A percentile compares a stretch with the other conserved stretches of the same genome.
Evolutionary conservation across 2,888 invertebrate genomes (phyloP).

Genomic region (Drosophila hamatofila): DNA sequence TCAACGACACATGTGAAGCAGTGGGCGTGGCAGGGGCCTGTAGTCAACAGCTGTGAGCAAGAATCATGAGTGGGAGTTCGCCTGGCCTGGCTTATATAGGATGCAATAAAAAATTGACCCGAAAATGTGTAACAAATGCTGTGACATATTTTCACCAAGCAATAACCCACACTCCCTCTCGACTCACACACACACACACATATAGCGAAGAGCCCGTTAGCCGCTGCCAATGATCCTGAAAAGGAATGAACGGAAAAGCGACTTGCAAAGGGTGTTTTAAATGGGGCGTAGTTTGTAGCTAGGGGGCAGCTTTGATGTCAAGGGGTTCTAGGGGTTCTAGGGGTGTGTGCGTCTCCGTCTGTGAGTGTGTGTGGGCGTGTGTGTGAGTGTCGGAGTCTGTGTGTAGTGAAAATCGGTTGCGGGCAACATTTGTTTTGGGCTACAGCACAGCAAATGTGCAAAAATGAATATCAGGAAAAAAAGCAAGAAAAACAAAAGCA

Average conservation of each 20-base stretch:
- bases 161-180: neutral
- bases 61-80: constrained; percentile 29
- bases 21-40: constrained; percentile 17
- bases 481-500: constrained; percentile 28
- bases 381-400: constrained; percentile 3
- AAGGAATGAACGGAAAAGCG: constrained; percentile 63
- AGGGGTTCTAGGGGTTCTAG: neutral
- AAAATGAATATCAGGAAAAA: constrained; percentile 65
- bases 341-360: neutral
- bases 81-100: constrained; percentile 51
- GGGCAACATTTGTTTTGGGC: constrained; percentile 77
- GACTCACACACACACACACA: neutral
- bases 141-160: constrained; percentile 76
- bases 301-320: constrained; percentile 22
- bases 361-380: constrained; percentile 5
- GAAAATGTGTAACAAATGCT: constrained; percentile 80
- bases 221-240: constrained; percentile 77
- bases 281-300: constrained; percentile 41
- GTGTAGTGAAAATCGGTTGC: constrained; percentile 68
- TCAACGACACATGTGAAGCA: constrained; percentile 65
- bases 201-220: constrained; percentile 38
- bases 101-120: constrained; percentile 78
- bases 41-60: constrained; percentile 62
- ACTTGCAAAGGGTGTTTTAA: constrained; percentile 62
- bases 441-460: constrained; percentile 68